phyloP scores from a whole-genome alignment of 2,888 invertebrate species.

The Drosophila paranaensis region DNA sequence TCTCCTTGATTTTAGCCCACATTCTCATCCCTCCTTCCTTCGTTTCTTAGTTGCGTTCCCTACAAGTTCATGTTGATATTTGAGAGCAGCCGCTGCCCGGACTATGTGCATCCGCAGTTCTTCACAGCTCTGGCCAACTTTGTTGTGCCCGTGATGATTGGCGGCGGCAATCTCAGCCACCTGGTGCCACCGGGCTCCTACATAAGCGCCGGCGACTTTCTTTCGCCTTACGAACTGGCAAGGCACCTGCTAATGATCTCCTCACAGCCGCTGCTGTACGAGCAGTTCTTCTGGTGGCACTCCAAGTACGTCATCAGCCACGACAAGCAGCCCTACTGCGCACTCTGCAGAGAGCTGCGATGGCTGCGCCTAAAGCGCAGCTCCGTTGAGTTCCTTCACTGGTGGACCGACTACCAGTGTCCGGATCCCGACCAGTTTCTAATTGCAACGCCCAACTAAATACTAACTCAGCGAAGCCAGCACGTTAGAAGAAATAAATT shows the following conservation, averaged over 20 bases:
- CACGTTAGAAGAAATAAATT: not conserved
- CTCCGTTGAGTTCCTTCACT: slow-evolving; percentile 21
- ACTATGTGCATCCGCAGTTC: slow-evolving; percentile 88
- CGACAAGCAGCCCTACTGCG: slow-evolving; percentile 46
- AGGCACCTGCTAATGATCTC: slow-evolving; percentile 84
- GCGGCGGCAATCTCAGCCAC: slow-evolving; percentile 86
- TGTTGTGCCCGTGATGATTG: slow-evolving; percentile 87
- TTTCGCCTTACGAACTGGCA: slow-evolving; percentile 86
- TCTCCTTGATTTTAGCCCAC: not conserved
- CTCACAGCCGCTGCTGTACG: slow-evolving; percentile 86
- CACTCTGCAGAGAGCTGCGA: slow-evolving; percentile 52
- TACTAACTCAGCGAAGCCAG: not conserved
- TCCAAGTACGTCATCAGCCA: slow-evolving; percentile 35
- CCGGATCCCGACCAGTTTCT: not conserved
- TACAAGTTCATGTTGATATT: slow-evolving; percentile 89
- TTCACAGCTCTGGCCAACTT: slow-evolving; percentile 64
- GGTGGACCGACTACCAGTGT: slow-evolving; percentile 55
- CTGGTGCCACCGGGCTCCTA: slow-evolving; percentile 87
- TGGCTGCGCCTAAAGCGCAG: not conserved
- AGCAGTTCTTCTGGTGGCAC: slow-evolving; percentile 87
- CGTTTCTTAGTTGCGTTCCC: slow-evolving; percentile 34
- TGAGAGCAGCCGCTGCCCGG: slow-evolving; percentile 88
- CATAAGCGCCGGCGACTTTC: slow-evolving; percentile 87
- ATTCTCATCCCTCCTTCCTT: not conserved
- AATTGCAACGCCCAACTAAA: not conserved